Conservation (phyloP, 2,888 invertebrate species). For the Therioaphis trifolii region DNA sequence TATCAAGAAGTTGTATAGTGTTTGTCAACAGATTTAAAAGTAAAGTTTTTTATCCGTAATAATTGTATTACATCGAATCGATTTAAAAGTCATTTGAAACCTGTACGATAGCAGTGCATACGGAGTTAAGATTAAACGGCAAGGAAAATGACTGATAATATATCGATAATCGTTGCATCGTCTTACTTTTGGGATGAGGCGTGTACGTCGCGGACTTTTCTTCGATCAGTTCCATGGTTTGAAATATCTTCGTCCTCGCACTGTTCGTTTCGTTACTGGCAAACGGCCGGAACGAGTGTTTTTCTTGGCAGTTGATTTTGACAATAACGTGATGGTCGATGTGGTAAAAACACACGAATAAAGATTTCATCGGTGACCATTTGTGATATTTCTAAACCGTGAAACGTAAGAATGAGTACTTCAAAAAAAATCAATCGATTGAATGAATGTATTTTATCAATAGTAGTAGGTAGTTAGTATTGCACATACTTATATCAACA, state of each 20-base stretch:
- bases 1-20: too few species aligned
- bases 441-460: too few species aligned
- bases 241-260: constrained; percentile 75
- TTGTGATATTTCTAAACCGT: constrained; percentile 77
- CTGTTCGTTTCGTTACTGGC: constrained; percentile 78
- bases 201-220: constrained; percentile 30
- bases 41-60: too few species aligned
- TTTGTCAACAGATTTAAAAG: too few species aligned
- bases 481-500: too few species aligned
- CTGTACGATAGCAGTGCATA: too few species aligned
- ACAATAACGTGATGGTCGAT: constrained; percentile 83
- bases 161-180: background rate
- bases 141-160: too few species aligned
- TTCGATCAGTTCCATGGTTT: constrained; percentile 43
- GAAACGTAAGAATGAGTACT: constrained; percentile 47
- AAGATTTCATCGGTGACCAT: constrained; percentile 80
- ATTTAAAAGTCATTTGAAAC: too few species aligned
- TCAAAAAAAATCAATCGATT: too few species aligned
- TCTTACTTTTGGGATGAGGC: constrained; percentile 27
- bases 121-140: too few species aligned
- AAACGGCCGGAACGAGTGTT: constrained; percentile 81
- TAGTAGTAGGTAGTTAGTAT: too few species aligned
- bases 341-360: constrained; percentile 68
- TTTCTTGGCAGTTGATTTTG: constrained; percentile 78
- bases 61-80: too few species aligned